Evolutionary conservation across 1,140 invertebrate genomes (phyloP).

Genomic region (Eumaeus atala): DNA sequence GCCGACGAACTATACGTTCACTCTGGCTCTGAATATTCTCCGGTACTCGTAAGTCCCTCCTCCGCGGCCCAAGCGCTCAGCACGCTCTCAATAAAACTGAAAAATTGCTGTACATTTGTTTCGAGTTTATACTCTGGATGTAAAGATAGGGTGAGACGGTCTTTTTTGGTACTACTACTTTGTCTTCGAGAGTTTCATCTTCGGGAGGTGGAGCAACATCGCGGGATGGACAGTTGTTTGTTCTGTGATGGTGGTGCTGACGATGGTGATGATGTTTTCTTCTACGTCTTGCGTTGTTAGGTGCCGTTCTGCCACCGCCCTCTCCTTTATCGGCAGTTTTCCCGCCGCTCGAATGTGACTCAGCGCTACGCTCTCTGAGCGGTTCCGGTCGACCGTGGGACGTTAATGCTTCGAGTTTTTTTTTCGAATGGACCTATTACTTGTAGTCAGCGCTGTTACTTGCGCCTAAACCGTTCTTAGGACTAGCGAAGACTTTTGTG

Average conservation of each 20-base stretch:
- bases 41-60: slow-evolving; percentile 78
- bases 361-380: slow-evolving; percentile 55
- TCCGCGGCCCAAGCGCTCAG: slow-evolving; percentile 81
- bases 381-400: slow-evolving; percentile 48
- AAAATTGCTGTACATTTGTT: slow-evolving; percentile 85
- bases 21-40: slow-evolving; percentile 78
- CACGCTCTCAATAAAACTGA: slow-evolving; percentile 83
- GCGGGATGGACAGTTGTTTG: no score
- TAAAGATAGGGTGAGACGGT: slow-evolving; percentile 67
- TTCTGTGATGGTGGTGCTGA: no score
- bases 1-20: slow-evolving; percentile 77
- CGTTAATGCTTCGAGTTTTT: slow-evolving; percentile 50
- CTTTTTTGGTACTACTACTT: slow-evolving; percentile 56
- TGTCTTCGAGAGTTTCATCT: no score
- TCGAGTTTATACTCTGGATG: slow-evolving; percentile 74
- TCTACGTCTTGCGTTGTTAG: slow-evolving; percentile 44
- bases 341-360: slow-evolving; percentile 65
- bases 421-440: slow-evolving; percentile 61
- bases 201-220: no score
- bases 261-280: no score
- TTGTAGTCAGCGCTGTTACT: slow-evolving; percentile 57
- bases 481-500: no score
- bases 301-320: slow-evolving; percentile 34
- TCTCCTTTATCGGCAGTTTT: slow-evolving; percentile 60
- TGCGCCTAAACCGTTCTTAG: no score